Percentiles rank a stretch among this genome's conserved stretches.
Evolutionary conservation across 2,113 vertebrate genomes (phyloP).

Genomic region (Ascaphus truei): DNA sequence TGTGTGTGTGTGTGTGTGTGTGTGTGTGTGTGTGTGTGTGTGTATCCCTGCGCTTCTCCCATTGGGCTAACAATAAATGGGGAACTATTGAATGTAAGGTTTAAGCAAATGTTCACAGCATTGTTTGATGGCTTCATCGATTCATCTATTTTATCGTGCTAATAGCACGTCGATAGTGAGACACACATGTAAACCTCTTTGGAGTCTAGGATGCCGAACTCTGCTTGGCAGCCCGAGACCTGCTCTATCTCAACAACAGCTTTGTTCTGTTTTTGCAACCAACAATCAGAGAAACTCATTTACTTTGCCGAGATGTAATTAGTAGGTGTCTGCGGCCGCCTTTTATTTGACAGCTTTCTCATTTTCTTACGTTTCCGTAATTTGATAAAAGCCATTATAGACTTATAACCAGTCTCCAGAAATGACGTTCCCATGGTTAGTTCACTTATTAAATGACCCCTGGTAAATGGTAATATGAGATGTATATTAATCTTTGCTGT

Average conservation of each 20-base stretch:
- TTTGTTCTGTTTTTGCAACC: conserved; percentile 30
- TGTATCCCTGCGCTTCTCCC: no score
- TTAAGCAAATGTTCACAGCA: neutral
- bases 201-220: neutral
- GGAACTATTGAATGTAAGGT: no score
- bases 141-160: conserved; percentile 1
- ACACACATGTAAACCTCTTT: neutral
- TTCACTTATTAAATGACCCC: conserved; percentile 74
- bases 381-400: conserved; percentile 68
- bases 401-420: conserved; percentile 63
- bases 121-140: neutral
- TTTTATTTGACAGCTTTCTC: conserved; percentile 69
- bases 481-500: conserved; percentile 71
- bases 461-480: conserved; percentile 72
- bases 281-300: conserved; percentile 59
- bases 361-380: conserved; percentile 62
- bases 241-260: neutral
- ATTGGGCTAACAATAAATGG: no score
- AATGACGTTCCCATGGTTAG: conserved; percentile 73
- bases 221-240: neutral
- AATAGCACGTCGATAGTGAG: neutral
- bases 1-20: no score
- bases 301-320: conserved; percentile 64
- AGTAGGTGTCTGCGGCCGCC: conserved; percentile 47
- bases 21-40: no score